Percentiles rank a stretch among this genome's conserved stretches.
phyloP scores from a whole-genome alignment of 2,797 vertebrate species.

The Rallus crepitans region DNA sequence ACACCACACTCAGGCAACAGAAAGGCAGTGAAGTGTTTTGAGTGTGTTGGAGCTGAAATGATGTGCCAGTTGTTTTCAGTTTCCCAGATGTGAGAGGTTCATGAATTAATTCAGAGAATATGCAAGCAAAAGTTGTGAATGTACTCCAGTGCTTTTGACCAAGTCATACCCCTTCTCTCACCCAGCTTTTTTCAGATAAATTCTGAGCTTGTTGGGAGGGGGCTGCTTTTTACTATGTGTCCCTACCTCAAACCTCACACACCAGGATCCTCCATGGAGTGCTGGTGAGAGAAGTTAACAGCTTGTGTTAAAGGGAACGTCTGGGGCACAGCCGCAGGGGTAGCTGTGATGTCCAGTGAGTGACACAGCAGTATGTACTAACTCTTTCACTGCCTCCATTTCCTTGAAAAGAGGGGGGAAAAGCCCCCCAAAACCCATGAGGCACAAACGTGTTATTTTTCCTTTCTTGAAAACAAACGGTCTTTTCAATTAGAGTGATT shows the following conservation, averaged over 20 bases:
- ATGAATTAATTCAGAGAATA: background rate
- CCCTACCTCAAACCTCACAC: background rate
- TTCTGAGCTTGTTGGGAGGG: background rate
- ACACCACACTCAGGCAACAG: background rate
- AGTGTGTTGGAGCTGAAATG: background rate
- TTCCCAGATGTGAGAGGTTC: background rate
- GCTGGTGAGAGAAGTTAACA: background rate
- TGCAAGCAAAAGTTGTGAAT: background rate
- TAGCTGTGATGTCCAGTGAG: background rate
- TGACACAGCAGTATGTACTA: background rate
- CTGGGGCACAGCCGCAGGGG: background rate
- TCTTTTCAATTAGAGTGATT: slow-evolving; percentile 81
- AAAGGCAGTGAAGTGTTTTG: slow-evolving; percentile 29
- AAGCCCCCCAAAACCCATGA: background rate
- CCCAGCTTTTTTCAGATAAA: slow-evolving; percentile 11
- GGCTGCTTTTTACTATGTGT: background rate
- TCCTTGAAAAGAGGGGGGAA: background rate
- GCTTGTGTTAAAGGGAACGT: background rate
- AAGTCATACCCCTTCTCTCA: background rate
- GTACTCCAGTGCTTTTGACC: background rate
- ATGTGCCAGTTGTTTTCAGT: slow-evolving; percentile 11
- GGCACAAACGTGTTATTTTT: slow-evolving; percentile 34
- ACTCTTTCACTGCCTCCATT: background rate
- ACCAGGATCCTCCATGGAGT: background rate
- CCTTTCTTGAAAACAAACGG: slow-evolving; percentile 69